Evolutionary conservation across 2,888 invertebrate genomes (phyloP).

Genomic region (Cheilosia variabilis): DNA sequence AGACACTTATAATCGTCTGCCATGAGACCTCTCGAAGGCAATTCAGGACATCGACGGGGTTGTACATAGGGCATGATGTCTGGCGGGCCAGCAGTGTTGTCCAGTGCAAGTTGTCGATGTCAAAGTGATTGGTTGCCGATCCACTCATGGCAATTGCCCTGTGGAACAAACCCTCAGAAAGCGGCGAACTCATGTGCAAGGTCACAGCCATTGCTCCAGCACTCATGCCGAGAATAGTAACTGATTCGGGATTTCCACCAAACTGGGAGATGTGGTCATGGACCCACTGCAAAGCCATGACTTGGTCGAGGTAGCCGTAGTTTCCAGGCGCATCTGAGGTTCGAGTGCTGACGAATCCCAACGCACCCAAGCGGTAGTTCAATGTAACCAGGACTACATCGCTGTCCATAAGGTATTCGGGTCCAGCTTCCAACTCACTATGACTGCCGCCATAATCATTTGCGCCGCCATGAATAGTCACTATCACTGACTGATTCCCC

Average conservation of each 20-base stretch:
- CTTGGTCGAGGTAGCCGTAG: slow-evolving; percentile 88
- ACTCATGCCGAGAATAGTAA: slow-evolving; percentile 87
- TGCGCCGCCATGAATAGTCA: slow-evolving; percentile 81
- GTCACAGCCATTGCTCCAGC: slow-evolving; percentile 84
- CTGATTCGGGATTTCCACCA: slow-evolving; percentile 87
- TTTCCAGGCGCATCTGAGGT: slow-evolving; percentile 87
- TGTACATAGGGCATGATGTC: slow-evolving; percentile 85
- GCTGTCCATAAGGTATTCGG: slow-evolving; percentile 80
- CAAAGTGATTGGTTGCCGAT: slow-evolving; percentile 85
- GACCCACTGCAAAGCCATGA: slow-evolving; percentile 87
- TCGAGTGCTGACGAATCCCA: slow-evolving; percentile 86
- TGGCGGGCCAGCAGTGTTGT: slow-evolving; percentile 86
- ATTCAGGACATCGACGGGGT: slow-evolving; percentile 84
- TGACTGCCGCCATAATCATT: slow-evolving; percentile 79
- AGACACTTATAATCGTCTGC: slow-evolving; percentile 77
- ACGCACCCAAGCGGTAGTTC: slow-evolving; percentile 81
- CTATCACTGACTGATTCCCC: slow-evolving; percentile 77
- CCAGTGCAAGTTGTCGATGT: slow-evolving; percentile 84
- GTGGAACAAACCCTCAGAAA: slow-evolving; percentile 88
- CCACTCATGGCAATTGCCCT: slow-evolving; percentile 88
- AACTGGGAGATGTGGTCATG: slow-evolving; percentile 86
- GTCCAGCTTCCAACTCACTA: slow-evolving; percentile 78
- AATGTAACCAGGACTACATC: slow-evolving; percentile 81
- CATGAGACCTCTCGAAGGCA: slow-evolving; percentile 84
- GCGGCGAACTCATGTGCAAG: slow-evolving; percentile 86